phyloP scores from a whole-genome alignment of 1,140 invertebrate genomes.

The silkworm (Bombyx mori) region DNA sequence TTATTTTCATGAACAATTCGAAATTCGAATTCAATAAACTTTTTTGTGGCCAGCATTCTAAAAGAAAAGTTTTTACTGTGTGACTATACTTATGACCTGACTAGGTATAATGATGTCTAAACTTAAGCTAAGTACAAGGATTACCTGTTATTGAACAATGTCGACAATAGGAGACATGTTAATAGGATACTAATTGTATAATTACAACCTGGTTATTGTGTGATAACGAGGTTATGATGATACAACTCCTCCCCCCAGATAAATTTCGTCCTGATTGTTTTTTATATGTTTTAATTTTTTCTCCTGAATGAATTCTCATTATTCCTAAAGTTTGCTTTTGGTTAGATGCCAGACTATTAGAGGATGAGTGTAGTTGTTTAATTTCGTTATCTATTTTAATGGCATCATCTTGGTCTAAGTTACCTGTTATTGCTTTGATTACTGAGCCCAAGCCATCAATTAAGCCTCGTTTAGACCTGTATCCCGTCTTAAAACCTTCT shows the following conservation, averaged over 20 bases:
- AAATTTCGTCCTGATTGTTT: slow-evolving; percentile 9
- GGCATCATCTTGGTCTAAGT: slow-evolving; percentile 13
- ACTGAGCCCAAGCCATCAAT: slow-evolving; percentile 12
- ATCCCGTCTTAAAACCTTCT: slow-evolving; percentile 11
- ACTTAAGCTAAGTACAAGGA: no score
- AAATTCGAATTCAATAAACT: no score
- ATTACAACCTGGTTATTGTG: no score
- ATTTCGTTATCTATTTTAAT: slow-evolving; percentile 15
- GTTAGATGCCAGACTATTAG: slow-evolving; percentile 3
- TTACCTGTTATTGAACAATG: no score
- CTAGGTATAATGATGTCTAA: no score
- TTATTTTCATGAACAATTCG: no score
- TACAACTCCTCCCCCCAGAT: slow-evolving; percentile 7
- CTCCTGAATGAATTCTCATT: slow-evolving; percentile 15
- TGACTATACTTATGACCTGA: no score
- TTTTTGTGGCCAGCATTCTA: no score
- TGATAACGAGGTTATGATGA: not conserved
- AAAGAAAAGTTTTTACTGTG: no score
- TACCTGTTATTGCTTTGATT: slow-evolving; percentile 15
- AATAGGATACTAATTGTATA: no score
- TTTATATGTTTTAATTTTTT: slow-evolving; percentile 10
- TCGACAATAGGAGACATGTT: no score
- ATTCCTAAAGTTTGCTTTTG: slow-evolving; percentile 14
- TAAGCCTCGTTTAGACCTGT: slow-evolving; percentile 8
- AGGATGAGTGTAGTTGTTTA: slow-evolving; percentile 11